Percentiles rank a stretch among this genome's conserved stretches.
Conservation (phyloP, 2,113 vertebrate species). For the Shinisaurus crocodilurus region DNA sequence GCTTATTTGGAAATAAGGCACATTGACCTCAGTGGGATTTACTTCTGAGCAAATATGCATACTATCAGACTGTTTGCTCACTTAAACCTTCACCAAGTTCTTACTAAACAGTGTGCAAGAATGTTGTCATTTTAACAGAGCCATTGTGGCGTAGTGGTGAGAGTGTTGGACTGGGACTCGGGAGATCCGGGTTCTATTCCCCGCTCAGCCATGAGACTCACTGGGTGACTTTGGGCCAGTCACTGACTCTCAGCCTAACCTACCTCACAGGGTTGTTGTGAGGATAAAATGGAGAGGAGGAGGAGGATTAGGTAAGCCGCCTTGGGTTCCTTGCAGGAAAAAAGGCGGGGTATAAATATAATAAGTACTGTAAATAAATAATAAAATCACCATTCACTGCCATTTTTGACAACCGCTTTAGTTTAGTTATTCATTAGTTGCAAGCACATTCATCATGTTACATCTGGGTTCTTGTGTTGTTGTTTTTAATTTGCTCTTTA, state of each 20-base stretch:
- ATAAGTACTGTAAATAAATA: no score
- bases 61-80: background rate
- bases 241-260: no score
- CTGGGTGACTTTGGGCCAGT: no score
- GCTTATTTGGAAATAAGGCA: background rate
- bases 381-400: background rate
- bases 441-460: background rate
- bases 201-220: no score
- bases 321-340: no score
- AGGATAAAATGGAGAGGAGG: no score
- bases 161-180: no score
- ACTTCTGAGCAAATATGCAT: background rate
- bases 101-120: background rate
- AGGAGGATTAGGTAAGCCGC: no score
- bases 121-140: background rate
- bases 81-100: background rate
- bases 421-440: background rate
- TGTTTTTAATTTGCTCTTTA: background rate
- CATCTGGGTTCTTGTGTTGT: background rate
- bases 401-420: background rate
- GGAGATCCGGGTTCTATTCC: no score
- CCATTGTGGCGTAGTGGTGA: no score
- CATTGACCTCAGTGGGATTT: background rate
- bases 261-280: no score
- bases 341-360: no score